These are phyloP conservation scores for Catocala sponsa DNA, from an alignment of 2,888 invertebrate genomes.

Conservation along the genomic window DNA sequence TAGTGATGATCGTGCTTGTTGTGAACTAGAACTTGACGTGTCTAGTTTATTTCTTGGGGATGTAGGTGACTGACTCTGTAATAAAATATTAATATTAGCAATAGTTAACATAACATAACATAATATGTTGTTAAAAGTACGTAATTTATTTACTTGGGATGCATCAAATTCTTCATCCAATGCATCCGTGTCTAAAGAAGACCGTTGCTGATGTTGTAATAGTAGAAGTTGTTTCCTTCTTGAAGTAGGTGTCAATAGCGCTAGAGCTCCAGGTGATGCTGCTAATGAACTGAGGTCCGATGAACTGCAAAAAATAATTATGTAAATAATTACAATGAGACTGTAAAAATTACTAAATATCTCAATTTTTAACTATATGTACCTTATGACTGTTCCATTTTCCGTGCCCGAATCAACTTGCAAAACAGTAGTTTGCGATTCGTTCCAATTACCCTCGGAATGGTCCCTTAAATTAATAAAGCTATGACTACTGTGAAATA, in stretches of 20 bases:
- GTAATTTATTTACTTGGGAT: constrained; percentile 79
- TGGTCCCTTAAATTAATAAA: constrained; percentile 89
- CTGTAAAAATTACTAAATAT: neutral
- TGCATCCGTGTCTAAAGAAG: constrained; percentile 95
- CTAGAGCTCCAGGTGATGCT: constrained; percentile 86
- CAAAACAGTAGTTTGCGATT: constrained; percentile 95
- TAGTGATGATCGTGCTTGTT: constrained; percentile 73
- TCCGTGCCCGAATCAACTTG: constrained; percentile 92
- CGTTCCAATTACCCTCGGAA: constrained; percentile 96
- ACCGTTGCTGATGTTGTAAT: constrained; percentile 94
- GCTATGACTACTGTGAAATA: too few relatives aligned
- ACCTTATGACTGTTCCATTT: constrained; percentile 89
- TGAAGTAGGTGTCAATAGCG: constrained; percentile 93
- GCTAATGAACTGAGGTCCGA: constrained; percentile 86
- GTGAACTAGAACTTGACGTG: constrained; percentile 73
- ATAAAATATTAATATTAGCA: neutral
- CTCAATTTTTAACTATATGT: constrained; percentile 8
- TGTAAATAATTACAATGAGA: neutral
- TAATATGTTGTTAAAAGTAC: neutral
- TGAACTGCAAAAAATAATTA: constrained; percentile 63
- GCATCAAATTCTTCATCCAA: constrained; percentile 91
- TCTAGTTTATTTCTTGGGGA: constrained; percentile 86
- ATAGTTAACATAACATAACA: neutral
- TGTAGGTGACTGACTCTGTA: constrained; percentile 84
- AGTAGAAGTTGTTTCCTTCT: constrained; percentile 92